Base-by-base conservation (phyloP, 2,888 invertebrate species). In the Agrilus mali region DNA sequence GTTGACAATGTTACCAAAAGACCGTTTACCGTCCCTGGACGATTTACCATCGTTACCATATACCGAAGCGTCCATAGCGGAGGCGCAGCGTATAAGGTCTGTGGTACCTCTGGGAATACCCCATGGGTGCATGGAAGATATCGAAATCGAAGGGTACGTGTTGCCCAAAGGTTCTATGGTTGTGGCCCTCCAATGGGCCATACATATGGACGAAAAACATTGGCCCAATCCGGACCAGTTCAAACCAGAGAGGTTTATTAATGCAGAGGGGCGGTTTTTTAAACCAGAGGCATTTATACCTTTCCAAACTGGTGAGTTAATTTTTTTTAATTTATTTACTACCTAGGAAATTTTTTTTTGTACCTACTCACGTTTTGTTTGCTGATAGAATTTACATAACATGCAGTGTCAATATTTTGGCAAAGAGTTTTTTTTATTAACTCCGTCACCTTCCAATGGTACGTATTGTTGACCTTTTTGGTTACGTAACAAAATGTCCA, bases 101-200 rank as follows among this genome's bases (percentile, higher is more conserved):
- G 83, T 86, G 4, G 82, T 86, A 1, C 89, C 90, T 0, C 67
- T 86, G 27, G 90, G 92, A 4, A 82, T 90, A 52, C 89, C 92
- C 7, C 90, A 90, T 60, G 87, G 88, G 34, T 77, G 82, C 4
- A 56, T 69, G 0, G 64, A 74, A 54, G 78, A 74, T 39, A 44
- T 60, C 1, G 52, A 55, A 33, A 54, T 68, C 4, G 57, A 58
- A 16, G 58, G 76, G n/a, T 86, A 75, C 58, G 66, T 58, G 42
- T 72, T 89, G 40, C 80, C 83, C 0, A 77, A 77, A 59, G 75
- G 81, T 54, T 58, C 78, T 50, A 73, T 88, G 88, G 69, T 89
- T 12, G 68, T 89, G n/a, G 82, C 87, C 0, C 63, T 88, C 14
- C 82, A 82, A 55, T 88, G 86, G 86, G 83, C 84, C 1, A 66